Percentiles rank a stretch among this genome's conserved stretches.
These are phyloP conservation scores for Ptilodon capucinus DNA, from an alignment of 2,888 invertebrate genomes.

Conservation along the genomic window DNA sequence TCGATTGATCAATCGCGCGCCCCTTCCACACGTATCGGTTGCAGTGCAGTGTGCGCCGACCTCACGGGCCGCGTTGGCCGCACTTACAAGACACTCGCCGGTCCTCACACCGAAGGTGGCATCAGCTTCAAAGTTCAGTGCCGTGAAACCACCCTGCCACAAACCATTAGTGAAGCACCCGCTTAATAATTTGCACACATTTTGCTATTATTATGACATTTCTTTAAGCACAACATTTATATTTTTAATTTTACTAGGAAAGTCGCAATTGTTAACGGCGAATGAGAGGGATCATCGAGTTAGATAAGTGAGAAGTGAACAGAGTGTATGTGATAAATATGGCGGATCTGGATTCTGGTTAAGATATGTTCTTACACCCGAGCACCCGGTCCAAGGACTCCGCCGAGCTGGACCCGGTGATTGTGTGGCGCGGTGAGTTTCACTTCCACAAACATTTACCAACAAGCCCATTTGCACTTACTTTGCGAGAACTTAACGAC, in stretches of 20 bases:
- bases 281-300: conserved; percentile 23
- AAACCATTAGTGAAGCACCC: neutral
- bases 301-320: conserved; percentile 46
- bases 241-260: conserved; percentile 37
- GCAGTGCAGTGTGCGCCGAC: conserved; percentile 21
- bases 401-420: conserved; percentile 70
- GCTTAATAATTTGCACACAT: neutral
- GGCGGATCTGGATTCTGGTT: conserved; percentile 75
- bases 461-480: neutral
- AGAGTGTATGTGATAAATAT: conserved; percentile 64
- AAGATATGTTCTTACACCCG: conserved; percentile 78
- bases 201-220: neutral
- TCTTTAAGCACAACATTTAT: conserved; percentile 2
- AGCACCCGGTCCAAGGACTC: conserved; percentile 73
- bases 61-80: conserved; percentile 25
- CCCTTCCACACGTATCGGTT: conserved; percentile 44
- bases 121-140: conserved; percentile 46
- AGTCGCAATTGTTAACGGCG: conserved; percentile 19
- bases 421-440: conserved; percentile 76
- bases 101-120: conserved; percentile 32
- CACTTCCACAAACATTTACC: neutral
- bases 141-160: conserved; percentile 19
- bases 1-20: conserved; percentile 43
- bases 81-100: conserved; percentile 53
- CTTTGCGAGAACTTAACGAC: neutral